Evolutionary conservation across 2,113 vertebrate genomes (phyloP), one percentile per base, ranked within the genome.

Genomic region (Gavialis gangeticus): DNA sequence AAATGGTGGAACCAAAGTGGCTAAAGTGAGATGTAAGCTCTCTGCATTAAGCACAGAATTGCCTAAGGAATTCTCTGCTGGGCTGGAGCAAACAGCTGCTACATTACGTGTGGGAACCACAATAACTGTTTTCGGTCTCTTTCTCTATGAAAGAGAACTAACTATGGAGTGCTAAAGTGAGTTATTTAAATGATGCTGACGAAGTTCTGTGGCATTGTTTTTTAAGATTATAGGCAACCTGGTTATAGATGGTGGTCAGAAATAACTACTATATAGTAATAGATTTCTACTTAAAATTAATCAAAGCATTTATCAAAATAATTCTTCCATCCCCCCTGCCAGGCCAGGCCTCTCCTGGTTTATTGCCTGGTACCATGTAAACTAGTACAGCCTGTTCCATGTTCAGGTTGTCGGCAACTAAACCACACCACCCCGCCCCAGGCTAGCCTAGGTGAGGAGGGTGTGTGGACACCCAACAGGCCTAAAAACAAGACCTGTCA

Each of bases 211-310:
- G 5, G 75, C 56, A 3, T 17, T 24, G 12, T 63, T 82, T 54
- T 1, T 0, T 12, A 1, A 15, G 9, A 6, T 59, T 27, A 2
- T 2, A 2, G 78, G 80, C 75, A 77, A 78, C 19, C 30, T 67
- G 16, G 34, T 73, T 75, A 34, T 55, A 3, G 4, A 22, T 4
- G 27, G n/a, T 64, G 2, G 1, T 15, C 76, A 58, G 63, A 9
- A 2, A 17, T 0, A 21, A n/a, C 1, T 1, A 19, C 22, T 73
- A 46, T 30, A 54, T 19, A 25, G 30, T 55, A 2, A 7, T 25
- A 8, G 12, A 37, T 27, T 80, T 63, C 19, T 4, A 9, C 67
- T 71, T 12, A 15, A 21, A 10, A 5, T 27, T 82, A 21, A 0
- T 63, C 79, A 58, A 30, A 0, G 0, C 63, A 58, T 11, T 6